Evolutionary conservation across 92 coral and sea anemone species (phyloP).

Genomic region (Palythoa heliodiscus): DNA sequence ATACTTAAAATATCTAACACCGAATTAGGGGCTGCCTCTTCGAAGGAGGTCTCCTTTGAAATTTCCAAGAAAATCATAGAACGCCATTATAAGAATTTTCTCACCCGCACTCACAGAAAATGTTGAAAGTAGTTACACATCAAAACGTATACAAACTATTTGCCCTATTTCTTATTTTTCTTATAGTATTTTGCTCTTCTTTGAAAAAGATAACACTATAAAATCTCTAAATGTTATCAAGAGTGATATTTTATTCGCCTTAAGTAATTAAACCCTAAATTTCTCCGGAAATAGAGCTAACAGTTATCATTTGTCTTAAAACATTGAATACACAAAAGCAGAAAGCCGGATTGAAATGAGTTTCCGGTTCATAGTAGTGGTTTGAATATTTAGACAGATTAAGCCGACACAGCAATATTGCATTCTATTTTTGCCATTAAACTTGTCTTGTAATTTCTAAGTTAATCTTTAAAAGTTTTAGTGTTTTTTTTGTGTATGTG

Average conservation of each 20-base stretch:
- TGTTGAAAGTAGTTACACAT: no score
- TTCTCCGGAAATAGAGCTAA: not conserved
- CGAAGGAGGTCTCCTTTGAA: no score
- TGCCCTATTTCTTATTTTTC: not conserved
- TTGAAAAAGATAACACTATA: no score
- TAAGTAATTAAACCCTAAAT: not conserved
- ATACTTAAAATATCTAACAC: no score
- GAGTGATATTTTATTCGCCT: not conserved
- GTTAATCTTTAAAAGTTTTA: not conserved
- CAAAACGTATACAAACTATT: not conserved
- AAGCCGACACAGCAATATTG: not conserved
- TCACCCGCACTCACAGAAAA: not conserved
- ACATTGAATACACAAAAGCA: not conserved
- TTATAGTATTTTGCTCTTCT: no score
- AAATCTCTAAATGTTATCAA: no score
- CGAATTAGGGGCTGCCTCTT: no score
- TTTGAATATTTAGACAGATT: no score
- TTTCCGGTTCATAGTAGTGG: slow-evolving; percentile 16
- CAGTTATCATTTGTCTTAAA: not conserved
- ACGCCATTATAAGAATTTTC: not conserved
- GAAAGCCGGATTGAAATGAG: not conserved
- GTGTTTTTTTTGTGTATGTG: not conserved
- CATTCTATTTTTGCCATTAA: not conserved
- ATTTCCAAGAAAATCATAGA: no score
- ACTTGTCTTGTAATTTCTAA: not conserved